A percentile compares a stretch with the other conserved stretches of the same genome.
phyloP scores from a whole-genome alignment of 2,888 invertebrate species.

The Rhingia campestris region DNA sequence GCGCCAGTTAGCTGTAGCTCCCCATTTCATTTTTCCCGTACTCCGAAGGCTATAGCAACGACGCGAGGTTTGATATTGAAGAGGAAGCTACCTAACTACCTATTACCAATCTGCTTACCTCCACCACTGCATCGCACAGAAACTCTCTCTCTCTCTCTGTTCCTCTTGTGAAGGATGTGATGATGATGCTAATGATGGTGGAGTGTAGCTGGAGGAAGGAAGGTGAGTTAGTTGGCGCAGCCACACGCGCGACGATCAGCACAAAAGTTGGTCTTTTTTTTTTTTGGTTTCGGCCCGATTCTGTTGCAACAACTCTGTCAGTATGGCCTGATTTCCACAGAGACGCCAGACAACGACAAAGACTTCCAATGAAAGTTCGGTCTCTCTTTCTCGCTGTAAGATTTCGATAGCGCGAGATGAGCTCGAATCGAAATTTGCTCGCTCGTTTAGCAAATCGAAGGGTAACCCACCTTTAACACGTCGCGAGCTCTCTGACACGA shows the following conservation, averaged over 20 bases:
- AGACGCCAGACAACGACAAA: constrained; percentile 53
- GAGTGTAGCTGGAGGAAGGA: constrained; percentile 24
- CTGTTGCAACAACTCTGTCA: constrained; percentile 50
- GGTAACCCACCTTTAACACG: constrained; percentile 73
- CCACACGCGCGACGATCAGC: constrained; percentile 67
- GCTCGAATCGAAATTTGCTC: constrained; percentile 63
- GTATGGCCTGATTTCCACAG: constrained; percentile 65
- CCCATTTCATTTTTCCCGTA: constrained; percentile 67
- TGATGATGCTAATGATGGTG: constrained; percentile 38
- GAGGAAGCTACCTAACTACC: constrained; percentile 72
- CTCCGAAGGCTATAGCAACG: constrained; percentile 52
- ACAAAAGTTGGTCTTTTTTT: constrained; percentile 22
- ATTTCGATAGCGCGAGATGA: constrained; percentile 24
- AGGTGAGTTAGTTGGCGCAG: constrained; percentile 52
- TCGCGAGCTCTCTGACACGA: constrained; percentile 50
- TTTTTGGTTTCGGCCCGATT: background rate
- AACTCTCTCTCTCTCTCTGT: constrained; percentile 9
- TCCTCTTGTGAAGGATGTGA: constrained; percentile 46
- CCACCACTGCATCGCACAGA: constrained; percentile 5
- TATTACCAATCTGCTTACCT: constrained; percentile 63
- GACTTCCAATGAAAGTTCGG: constrained; percentile 15
- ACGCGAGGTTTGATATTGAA: constrained; percentile 53
- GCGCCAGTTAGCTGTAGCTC: constrained; percentile 82
- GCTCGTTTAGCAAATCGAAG: constrained; percentile 68
- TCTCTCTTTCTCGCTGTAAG: background rate